phyloP scores from a whole-genome alignment of 2,797 vertebrate genomes.

The Stomatorhinus walkeri region DNA sequence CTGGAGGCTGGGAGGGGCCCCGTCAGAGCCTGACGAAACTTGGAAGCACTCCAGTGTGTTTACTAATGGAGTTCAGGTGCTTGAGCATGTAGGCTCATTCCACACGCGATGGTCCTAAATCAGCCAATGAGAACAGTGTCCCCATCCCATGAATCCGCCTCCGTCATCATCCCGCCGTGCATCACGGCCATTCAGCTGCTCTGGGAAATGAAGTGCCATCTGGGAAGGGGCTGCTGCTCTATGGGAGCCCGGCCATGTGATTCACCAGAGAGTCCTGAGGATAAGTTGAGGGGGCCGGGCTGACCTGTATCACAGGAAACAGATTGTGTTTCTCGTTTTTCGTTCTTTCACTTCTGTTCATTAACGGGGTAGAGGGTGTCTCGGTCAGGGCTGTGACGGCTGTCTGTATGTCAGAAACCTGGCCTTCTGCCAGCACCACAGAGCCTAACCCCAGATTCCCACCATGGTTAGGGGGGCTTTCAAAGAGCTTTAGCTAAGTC shows the following conservation, averaged over 20 bases:
- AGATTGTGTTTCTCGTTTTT: not conserved
- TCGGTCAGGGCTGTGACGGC: not conserved
- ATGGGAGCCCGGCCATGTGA: not conserved
- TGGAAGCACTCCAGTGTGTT: constrained; percentile 36
- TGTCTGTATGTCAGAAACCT: not conserved
- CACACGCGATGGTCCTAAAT: constrained; percentile 37
- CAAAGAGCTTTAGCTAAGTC: not conserved
- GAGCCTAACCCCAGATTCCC: not conserved
- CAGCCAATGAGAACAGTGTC: constrained; percentile 16
- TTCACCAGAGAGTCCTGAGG: not conserved
- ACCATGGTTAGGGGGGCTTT: not conserved
- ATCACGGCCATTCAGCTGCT: not conserved
- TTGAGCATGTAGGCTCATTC: constrained; percentile 28
- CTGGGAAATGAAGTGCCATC: not conserved
- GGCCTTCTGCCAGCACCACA: not conserved
- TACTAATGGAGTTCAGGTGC: constrained; percentile 42
- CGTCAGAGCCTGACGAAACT: not conserved
- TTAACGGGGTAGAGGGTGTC: not conserved
- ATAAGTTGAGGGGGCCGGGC: not conserved
- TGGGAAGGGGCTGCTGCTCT: not conserved
- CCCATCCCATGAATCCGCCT: not conserved
- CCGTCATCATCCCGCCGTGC: not conserved
- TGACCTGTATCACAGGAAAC: constrained; percentile 5
- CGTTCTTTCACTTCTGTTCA: not conserved
- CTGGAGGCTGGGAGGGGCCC: not conserved